Evolutionary conservation across 1,140 invertebrate genomes (phyloP), one percentile per base, ranked within the genome.

Genomic region (Drosophila yakuba): DNA sequence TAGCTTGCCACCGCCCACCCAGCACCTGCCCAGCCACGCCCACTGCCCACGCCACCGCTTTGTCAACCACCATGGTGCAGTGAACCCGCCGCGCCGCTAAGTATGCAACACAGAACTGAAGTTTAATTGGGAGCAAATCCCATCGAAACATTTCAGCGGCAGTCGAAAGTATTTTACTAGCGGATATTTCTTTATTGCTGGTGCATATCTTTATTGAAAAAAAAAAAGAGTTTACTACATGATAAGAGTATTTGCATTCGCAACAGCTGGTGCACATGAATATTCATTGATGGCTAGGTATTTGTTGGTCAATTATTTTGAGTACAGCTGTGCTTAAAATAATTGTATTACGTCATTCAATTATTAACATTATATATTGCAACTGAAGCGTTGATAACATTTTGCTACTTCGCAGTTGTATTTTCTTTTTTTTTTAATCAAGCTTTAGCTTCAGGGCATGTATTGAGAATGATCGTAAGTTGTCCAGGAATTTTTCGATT

Each of bases 21-120:
- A 8, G 28, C 28, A 32, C 7, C 28, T 32, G 28, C 7, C 44
- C 17, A 17, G 12, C 17, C 3, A 2, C 11, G 20, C 44, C 11
- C 11, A 17, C 17, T 17, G 17, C 17, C 44, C 44, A 23, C 2
- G 0, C 45, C 20, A 1, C 1, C 45, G 23, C 47, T 41, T 8
- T 35, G 15, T 44, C 35, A 57, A 28, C 57, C 62, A 63, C 61
- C 63, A 59, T 20, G 79, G 81, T 85, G 81, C 81, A 85, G 55
- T 84, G 81, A 84, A 84, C 81, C 79, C 82, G 71, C 78, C 78
- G 74, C n/a, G 59, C 64, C 66, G 59, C 66, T 80, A 83, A 85
- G 78, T 85, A 85, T 83, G 80, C 80, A 75, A 60, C 63, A 62
- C 58, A 64, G 68, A 56, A 62, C 60, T 63, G 64, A 56, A 57